Percentiles rank a stretch among this genome's conserved stretches.
phyloP scores from a whole-genome alignment of 1,140 invertebrate genomes.

The Condylostylus longicornis region DNA sequence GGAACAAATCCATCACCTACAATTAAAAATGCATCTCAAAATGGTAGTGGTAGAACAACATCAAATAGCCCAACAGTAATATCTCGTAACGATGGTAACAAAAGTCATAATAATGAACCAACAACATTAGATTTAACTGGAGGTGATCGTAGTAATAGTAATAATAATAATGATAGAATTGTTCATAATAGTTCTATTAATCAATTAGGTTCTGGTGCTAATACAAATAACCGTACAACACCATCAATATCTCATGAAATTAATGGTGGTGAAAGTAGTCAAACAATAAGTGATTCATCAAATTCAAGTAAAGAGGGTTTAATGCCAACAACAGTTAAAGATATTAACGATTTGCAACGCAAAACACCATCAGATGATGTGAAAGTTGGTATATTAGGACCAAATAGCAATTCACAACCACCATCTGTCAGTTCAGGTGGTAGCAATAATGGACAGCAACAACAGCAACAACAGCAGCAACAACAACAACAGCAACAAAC shows the following conservation, averaged over 20 bases:
- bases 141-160: slow-evolving; percentile 27
- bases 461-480: slow-evolving; percentile 13
- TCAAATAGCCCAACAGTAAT: slow-evolving; percentile 2
- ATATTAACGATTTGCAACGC: slow-evolving; percentile 10
- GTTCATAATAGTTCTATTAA: slow-evolving; percentile 10
- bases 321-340: slow-evolving; percentile 3
- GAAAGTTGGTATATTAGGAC: too few species aligned
- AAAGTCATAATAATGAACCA: slow-evolving; percentile 21
- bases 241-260: slow-evolving; percentile 11
- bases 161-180: slow-evolving; percentile 20
- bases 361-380: slow-evolving; percentile 11
- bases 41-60: slow-evolving; percentile 15
- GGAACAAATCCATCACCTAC: slow-evolving; percentile 5
- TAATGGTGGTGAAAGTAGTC: slow-evolving; percentile 18
- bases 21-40: slow-evolving; percentile 9
- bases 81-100: not conserved
- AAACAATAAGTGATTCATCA: slow-evolving; percentile 8
- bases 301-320: slow-evolving; percentile 9
- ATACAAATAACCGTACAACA: slow-evolving; percentile 6
- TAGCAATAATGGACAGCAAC: slow-evolving; percentile 2
- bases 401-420: slow-evolving; percentile 19
- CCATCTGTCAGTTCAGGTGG: too few species aligned
- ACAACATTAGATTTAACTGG: slow-evolving; percentile 27
- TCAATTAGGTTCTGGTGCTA: not conserved
- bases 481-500: slow-evolving; percentile 18